Conservation (phyloP, 2,797 vertebrate species). For the Lepus townsendii region DNA sequence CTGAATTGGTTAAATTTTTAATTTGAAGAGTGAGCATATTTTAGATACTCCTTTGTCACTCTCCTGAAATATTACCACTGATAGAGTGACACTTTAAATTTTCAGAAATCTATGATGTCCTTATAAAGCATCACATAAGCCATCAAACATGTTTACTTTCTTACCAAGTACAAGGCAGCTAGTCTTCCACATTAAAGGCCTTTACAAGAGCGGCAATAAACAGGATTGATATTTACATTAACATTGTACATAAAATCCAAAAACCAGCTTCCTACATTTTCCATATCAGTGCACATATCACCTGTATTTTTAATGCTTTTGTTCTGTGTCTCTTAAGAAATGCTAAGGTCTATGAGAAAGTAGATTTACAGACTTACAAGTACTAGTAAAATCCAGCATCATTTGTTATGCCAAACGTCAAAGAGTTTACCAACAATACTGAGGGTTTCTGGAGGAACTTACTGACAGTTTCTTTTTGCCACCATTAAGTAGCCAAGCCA, state of each 20-base stretch:
- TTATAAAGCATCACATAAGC: background rate
- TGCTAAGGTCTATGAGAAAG: background rate
- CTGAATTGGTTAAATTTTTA: background rate
- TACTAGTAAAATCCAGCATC: background rate
- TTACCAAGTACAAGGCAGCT: background rate
- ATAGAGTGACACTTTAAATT: background rate
- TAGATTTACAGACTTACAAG: background rate
- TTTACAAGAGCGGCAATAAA: background rate
- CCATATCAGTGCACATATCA: background rate
- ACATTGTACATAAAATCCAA: background rate
- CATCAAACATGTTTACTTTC: background rate
- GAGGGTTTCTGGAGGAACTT: background rate
- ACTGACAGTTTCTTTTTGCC: background rate
- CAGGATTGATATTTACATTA: background rate
- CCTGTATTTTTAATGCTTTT: background rate
- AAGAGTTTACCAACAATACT: background rate
- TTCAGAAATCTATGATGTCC: background rate
- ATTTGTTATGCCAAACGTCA: background rate
- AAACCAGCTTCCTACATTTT: constrained; percentile 11
- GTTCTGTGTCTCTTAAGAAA: background rate
- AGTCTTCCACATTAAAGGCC: background rate
- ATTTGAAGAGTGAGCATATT: background rate
- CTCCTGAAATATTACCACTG: background rate
- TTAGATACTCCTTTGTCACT: background rate
- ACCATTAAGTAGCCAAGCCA: background rate